phyloP scores from a whole-genome alignment of 2,797 vertebrate genomes.

The Ataeniobius toweri region DNA sequence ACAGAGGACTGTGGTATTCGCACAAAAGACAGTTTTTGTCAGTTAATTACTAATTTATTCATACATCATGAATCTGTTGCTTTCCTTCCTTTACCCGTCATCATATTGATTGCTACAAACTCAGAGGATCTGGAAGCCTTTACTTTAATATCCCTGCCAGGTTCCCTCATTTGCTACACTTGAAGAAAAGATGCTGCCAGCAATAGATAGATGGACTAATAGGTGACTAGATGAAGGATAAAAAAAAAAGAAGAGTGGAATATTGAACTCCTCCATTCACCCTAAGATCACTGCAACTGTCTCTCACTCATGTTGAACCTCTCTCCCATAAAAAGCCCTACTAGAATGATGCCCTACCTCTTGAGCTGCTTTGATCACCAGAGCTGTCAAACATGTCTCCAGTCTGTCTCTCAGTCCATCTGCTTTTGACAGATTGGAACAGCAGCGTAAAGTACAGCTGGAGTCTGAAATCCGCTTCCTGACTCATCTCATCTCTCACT shows the following conservation, averaged over 20 bases:
- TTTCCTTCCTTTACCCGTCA: neutral
- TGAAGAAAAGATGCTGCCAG: constrained; percentile 3
- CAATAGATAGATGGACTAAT: constrained; percentile 15
- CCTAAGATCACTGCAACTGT: constrained; percentile 12
- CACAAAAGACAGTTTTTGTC: constrained; percentile 8
- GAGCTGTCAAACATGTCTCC: constrained; percentile 43
- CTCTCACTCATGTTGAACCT: constrained; percentile 24
- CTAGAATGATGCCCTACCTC: constrained; percentile 26
- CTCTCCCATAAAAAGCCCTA: constrained; percentile 24
- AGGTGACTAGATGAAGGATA: constrained; percentile 27
- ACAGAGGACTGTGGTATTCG: neutral
- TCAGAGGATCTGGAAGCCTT: constrained; percentile 21
- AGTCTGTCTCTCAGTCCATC: constrained; percentile 27
- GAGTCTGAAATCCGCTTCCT: constrained; percentile 24
- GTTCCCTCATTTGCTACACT: constrained; percentile 13
- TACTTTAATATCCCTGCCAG: constrained; percentile 11
- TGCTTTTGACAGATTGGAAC: constrained; percentile 39
- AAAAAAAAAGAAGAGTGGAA: constrained; percentile 11
- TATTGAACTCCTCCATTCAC: constrained; percentile 27
- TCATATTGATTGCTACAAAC: constrained; percentile 14
- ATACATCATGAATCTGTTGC: constrained; percentile 9
- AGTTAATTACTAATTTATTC: constrained; percentile 14
- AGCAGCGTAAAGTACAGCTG: neutral
- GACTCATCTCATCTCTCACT: neutral
- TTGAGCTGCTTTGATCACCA: constrained; percentile 35